A percentile compares a stretch with the other conserved stretches of the same genome.
These are phyloP conservation scores for Eonycteris spelaea DNA, from an alignment of 2,113 vertebrate genomes.

Conservation along the genomic window DNA sequence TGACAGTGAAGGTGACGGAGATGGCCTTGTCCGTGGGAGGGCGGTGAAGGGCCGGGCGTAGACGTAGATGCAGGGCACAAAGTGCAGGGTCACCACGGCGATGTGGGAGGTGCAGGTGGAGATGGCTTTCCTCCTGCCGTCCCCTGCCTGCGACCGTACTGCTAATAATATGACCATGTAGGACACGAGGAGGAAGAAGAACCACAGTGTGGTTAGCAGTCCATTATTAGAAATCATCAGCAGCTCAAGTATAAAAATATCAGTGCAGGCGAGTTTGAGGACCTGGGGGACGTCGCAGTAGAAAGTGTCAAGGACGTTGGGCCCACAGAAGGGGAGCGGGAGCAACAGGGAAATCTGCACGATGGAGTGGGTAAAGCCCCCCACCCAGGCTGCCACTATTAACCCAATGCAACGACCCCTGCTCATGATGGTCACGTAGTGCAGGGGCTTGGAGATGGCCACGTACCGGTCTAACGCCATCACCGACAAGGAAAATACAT, in stretches of 20 bases:
- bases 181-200: conserved; percentile 54
- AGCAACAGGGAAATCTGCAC: conserved; percentile 60
- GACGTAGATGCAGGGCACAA: conserved; percentile 65
- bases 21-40: conserved; percentile 59
- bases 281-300: conserved; percentile 70
- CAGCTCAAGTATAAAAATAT: conserved; percentile 34
- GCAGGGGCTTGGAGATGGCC: conserved; percentile 67
- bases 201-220: conserved; percentile 41
- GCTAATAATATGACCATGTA: background rate
- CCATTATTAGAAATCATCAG: conserved; percentile 60
- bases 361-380: conserved; percentile 58
- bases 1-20: conserved; percentile 60
- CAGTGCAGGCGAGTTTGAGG: conserved; percentile 52
- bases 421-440: conserved; percentile 64
- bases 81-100: conserved; percentile 64
- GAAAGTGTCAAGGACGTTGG: conserved; percentile 63
- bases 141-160: background rate
- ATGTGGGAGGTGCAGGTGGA: conserved; percentile 72
- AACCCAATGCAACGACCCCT: background rate
- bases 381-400: conserved; percentile 45
- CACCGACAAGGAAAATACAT: conserved; percentile 47
- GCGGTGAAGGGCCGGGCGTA: conserved; percentile 62
- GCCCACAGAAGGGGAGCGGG: conserved; percentile 67
- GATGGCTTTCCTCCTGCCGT: conserved; percentile 56
- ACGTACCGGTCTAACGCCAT: conserved; percentile 63